These are phyloP conservation scores for Xestia c-nigrum DNA, from an alignment of 2,888 invertebrate genomes.

Conservation along the genomic window DNA sequence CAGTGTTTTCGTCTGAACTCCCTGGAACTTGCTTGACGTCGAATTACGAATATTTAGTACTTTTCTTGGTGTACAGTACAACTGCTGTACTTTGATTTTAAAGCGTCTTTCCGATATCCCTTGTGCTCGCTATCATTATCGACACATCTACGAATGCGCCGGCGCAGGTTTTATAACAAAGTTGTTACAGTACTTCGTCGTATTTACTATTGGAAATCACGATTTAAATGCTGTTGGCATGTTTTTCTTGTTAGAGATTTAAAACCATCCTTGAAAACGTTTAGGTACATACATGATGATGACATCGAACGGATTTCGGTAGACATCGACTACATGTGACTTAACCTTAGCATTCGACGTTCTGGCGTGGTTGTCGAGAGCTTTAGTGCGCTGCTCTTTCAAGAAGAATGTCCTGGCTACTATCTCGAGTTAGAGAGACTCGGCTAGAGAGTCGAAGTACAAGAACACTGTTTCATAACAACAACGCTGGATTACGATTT, in stretches of 20 bases:
- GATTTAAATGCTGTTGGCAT: neutral
- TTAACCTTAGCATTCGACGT: no score
- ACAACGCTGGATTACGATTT: neutral
- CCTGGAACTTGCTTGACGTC: neutral
- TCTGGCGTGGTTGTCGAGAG: no score
- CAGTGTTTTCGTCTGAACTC: neutral
- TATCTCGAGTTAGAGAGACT: no score
- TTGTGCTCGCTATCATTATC: slow-evolving; percentile 29
- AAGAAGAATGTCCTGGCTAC: no score
- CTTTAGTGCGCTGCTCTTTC: no score
- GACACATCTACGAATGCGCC: slow-evolving; percentile 38
- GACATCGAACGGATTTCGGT: no score
- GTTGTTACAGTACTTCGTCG: slow-evolving; percentile 19
- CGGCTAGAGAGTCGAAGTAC: neutral
- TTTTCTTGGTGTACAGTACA: neutral
- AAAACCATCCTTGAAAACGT: neutral
- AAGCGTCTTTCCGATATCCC: slow-evolving; percentile 15
- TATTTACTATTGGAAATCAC: neutral
- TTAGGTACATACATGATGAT: no score
- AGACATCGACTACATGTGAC: no score
- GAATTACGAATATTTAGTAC: neutral
- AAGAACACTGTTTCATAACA: neutral
- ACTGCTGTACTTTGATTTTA: slow-evolving; percentile 14
- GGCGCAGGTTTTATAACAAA: slow-evolving; percentile 38
- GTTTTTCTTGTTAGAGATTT: neutral